A percentile compares a stretch with the other conserved stretches of the same genome.
phyloP scores from a whole-genome alignment of 2,888 invertebrate species.

The Arenicola marina region DNA sequence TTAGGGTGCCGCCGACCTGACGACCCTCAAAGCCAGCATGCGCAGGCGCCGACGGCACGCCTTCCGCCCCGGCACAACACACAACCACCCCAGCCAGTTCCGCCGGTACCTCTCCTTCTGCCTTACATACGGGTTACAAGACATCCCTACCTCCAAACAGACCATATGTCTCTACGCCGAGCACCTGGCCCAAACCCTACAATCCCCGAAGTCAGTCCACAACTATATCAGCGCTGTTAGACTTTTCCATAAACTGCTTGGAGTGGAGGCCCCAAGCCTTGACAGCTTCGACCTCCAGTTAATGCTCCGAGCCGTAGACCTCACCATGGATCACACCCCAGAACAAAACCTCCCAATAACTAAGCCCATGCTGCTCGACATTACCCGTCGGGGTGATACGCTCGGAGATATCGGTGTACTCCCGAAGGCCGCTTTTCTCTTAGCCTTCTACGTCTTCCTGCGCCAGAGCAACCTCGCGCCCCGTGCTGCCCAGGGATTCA shows the following conservation, averaged over 20 bases:
- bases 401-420: no score
- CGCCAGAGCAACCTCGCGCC: not conserved
- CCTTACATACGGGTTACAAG: not conserved
- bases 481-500: not conserved
- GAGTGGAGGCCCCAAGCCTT: not conserved
- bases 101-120: not conserved
- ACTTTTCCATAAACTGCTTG: not conserved
- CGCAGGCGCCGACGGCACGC: not conserved
- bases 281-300: not conserved
- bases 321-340: not conserved
- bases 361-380: no score
- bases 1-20: no score
- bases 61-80: not conserved
- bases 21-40: no score
- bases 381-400: no score
- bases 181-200: not conserved
- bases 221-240: not conserved
- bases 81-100: not conserved
- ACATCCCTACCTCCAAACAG: not conserved
- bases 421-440: no score
- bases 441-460: not conserved
- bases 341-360: not conserved
- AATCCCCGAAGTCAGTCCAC: not conserved
- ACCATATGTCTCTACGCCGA: not conserved
- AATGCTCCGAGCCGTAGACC: not conserved